Evolutionary conservation across 1,140 invertebrate genomes (phyloP).

Genomic region (Aleiodes sp.): DNA sequence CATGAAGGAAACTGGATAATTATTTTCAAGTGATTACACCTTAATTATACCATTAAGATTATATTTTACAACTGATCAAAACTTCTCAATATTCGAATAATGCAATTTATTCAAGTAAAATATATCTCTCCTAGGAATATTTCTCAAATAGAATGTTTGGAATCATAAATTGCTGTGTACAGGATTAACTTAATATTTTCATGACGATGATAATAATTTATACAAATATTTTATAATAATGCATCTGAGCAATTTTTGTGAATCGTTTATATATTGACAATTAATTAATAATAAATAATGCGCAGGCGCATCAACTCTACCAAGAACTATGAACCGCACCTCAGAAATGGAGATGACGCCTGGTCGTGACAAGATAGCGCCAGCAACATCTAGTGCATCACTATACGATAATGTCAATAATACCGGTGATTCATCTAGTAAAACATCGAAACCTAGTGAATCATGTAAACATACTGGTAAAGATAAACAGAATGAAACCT

Average conservation of each 20-base stretch:
- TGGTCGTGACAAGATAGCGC: constrained; percentile 77
- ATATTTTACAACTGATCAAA: too few species aligned
- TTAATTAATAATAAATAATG: constrained; percentile 25
- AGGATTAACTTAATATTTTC: too few species aligned
- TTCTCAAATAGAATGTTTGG: too few species aligned
- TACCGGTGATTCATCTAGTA: constrained; percentile 53
- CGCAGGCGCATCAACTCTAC: constrained; percentile 84
- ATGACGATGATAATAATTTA: too few species aligned
- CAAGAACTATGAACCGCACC: constrained; percentile 77
- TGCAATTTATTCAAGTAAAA: too few species aligned
- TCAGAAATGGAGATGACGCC: constrained; percentile 73
- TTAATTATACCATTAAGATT: too few species aligned
- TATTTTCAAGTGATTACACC: too few species aligned
- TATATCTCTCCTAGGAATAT: too few species aligned
- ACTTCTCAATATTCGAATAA: too few species aligned
- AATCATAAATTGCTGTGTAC: too few species aligned
- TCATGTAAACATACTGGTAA: constrained; percentile 58
- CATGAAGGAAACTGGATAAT: too few species aligned
- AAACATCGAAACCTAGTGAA: constrained; percentile 50
- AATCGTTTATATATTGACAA: constrained; percentile 1
- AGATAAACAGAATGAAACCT: constrained; percentile 60
- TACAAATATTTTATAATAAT: too few species aligned
- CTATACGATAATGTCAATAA: constrained; percentile 86
- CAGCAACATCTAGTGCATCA: constrained; percentile 85
- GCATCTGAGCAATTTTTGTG: constrained; percentile 23